These are phyloP conservation scores for Anguilla pacifica DNA, from an alignment of 2,797 vertebrate genomes.

Conservation along the genomic window DNA sequence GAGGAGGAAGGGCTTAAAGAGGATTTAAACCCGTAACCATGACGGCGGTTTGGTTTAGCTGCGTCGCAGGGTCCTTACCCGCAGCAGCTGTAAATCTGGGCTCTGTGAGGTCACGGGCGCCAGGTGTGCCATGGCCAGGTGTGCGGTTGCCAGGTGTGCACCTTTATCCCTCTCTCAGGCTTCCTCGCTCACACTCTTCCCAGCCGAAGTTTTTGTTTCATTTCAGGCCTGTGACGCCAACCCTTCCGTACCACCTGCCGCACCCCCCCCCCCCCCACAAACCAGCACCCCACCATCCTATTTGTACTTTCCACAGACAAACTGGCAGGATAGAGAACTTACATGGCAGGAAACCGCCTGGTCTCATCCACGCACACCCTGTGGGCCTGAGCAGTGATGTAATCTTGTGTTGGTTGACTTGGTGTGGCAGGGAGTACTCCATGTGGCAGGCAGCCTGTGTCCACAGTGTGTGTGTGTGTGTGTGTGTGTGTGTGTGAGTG, in stretches of 20 bases:
- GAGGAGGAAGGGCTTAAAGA: slow-evolving; percentile 61
- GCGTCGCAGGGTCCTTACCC: slow-evolving; percentile 65
- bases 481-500: too few species aligned
- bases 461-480: neutral
- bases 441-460: neutral
- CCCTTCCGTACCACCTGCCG: neutral
- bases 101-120: slow-evolving; percentile 44
- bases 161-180: slow-evolving; percentile 49
- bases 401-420: slow-evolving; percentile 36
- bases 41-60: slow-evolving; percentile 76
- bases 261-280: neutral
- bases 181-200: slow-evolving; percentile 52
- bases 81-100: slow-evolving; percentile 70
- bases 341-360: slow-evolving; percentile 71
- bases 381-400: slow-evolving; percentile 63
- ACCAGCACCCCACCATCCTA: slow-evolving; percentile 25
- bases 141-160: slow-evolving; percentile 34
- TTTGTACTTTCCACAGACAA: slow-evolving; percentile 54
- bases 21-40: slow-evolving; percentile 63
- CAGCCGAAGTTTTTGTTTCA: slow-evolving; percentile 63
- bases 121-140: too few species aligned
- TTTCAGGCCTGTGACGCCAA: slow-evolving; percentile 47
- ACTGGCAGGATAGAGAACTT: slow-evolving; percentile 65
- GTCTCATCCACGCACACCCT: slow-evolving; percentile 52
- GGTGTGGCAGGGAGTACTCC: neutral